Conservation (phyloP, 2,797 vertebrate species). For the Mastacembelus armatus region DNA sequence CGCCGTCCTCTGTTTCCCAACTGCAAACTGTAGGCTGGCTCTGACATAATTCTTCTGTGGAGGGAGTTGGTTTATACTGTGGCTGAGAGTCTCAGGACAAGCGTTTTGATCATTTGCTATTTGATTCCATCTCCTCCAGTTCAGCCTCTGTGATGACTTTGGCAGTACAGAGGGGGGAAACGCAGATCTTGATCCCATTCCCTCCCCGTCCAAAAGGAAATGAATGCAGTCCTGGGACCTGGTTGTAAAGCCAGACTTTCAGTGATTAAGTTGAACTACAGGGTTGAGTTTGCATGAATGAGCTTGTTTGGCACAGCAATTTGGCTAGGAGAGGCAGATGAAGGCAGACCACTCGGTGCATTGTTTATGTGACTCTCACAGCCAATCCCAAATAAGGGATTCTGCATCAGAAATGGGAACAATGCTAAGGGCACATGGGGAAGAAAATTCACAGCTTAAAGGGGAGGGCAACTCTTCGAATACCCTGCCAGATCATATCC, state of each 20-base stretch:
- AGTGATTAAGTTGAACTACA: constrained; percentile 24
- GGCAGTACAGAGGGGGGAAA: constrained; percentile 54
- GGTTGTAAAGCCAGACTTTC: constrained; percentile 38
- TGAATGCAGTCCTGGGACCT: constrained; percentile 32
- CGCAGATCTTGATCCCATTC: constrained; percentile 20
- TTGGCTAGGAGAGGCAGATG: not conserved
- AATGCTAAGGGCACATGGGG: constrained; percentile 7
- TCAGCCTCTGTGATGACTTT: constrained; percentile 59
- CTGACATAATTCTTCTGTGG: constrained; percentile 19
- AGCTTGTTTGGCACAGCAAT: not conserved
- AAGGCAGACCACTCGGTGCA: not conserved
- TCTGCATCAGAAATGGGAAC: constrained; percentile 42
- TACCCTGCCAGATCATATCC: constrained; percentile 10
- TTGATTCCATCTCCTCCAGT: constrained; percentile 51
- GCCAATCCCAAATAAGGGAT: constrained; percentile 26
- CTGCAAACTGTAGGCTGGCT: constrained; percentile 4
- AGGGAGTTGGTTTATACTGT: constrained; percentile 40
- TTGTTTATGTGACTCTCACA: constrained; percentile 37
- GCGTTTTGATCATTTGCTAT: constrained; percentile 54
- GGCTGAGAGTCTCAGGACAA: constrained; percentile 40
- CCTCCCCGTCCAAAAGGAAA: constrained; percentile 29
- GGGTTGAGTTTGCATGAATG: constrained; percentile 20
- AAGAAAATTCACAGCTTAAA: constrained; percentile 1
- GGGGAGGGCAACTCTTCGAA: constrained; percentile 9
- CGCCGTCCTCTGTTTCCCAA: constrained; percentile 17